Evolutionary conservation across 2,113 vertebrate species (phyloP).

Genomic region (Sorex araneus): DNA sequence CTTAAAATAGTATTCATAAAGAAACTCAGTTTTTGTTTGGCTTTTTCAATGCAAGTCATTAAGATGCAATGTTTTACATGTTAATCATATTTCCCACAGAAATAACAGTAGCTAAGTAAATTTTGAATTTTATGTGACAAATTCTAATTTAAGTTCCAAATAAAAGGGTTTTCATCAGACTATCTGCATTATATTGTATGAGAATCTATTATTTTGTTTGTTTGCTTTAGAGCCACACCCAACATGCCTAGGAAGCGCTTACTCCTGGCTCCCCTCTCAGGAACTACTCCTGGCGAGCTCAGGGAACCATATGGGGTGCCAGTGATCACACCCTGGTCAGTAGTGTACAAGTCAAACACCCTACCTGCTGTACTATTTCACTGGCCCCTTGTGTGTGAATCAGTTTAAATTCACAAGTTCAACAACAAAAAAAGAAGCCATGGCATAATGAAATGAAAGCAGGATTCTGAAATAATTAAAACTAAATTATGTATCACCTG

Average conservation of each 20-base stretch:
- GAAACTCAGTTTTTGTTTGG: neutral
- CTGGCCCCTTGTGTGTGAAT: neutral
- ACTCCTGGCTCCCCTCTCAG: too few relatives aligned
- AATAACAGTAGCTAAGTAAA: constrained; percentile 50
- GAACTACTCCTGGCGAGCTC: too few relatives aligned
- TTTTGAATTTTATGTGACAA: constrained; percentile 56
- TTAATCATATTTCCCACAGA: constrained; percentile 68
- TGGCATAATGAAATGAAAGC: constrained; percentile 34
- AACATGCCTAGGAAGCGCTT: too few relatives aligned
- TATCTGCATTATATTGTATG: neutral
- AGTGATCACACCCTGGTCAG: too few relatives aligned
- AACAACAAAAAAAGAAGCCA: constrained; percentile 56
- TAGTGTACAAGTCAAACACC: too few relatives aligned
- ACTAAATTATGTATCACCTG: constrained; percentile 86
- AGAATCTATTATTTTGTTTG: too few relatives aligned
- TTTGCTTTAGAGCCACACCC: too few relatives aligned
- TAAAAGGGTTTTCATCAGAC: constrained; percentile 28
- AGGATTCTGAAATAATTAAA: constrained; percentile 44
- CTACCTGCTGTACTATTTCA: too few relatives aligned
- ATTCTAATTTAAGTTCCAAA: constrained; percentile 59
- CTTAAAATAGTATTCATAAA: constrained; percentile 55
- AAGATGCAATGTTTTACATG: constrained; percentile 44
- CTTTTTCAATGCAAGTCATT: constrained; percentile 42
- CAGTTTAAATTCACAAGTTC: constrained; percentile 57
- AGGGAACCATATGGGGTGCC: too few relatives aligned